Evolutionary conservation across 2,113 vertebrate species (phyloP).

Genomic region (Cacatua alba): DNA sequence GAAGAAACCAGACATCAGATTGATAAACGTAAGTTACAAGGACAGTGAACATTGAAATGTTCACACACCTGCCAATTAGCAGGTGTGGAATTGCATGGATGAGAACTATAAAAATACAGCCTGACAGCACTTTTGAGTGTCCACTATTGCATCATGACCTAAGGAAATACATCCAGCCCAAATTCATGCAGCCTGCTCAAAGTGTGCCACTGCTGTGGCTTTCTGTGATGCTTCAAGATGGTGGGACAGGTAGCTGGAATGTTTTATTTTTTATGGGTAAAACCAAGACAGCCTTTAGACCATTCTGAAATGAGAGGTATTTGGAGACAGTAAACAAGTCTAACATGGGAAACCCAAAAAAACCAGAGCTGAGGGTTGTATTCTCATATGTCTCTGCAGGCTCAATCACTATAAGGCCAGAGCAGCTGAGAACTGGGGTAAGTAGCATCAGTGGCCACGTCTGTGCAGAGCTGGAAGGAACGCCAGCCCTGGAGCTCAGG

Average conservation of each 20-base stretch:
- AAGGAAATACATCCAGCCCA: not conserved
- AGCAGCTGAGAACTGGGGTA: not conserved
- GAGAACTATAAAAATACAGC: not conserved
- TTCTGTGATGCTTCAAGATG: not conserved
- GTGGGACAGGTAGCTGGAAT: not conserved
- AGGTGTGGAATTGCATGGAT: not conserved
- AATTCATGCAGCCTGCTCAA: not conserved
- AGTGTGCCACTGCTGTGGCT: fast-evolving
- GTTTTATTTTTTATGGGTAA: not conserved
- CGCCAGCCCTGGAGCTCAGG: fast-evolving
- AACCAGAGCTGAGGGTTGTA: not conserved
- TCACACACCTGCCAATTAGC: not conserved
- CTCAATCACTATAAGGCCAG: not conserved
- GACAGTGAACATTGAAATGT: not conserved
- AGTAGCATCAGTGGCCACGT: fast-evolving
- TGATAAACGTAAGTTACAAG: not conserved
- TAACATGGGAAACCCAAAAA: not conserved
- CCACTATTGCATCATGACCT: not conserved
- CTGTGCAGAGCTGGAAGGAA: not conserved
- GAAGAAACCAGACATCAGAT: not conserved
- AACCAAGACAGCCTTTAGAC: not conserved
- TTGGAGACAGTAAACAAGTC: not conserved
- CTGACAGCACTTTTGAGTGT: not conserved
- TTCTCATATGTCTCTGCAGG: not conserved
- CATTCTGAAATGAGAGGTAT: not conserved